Evolutionary conservation across 2,113 vertebrate species (phyloP), one percentile per base, ranked within the genome.

Genomic region (Elanoides forficatus): DNA sequence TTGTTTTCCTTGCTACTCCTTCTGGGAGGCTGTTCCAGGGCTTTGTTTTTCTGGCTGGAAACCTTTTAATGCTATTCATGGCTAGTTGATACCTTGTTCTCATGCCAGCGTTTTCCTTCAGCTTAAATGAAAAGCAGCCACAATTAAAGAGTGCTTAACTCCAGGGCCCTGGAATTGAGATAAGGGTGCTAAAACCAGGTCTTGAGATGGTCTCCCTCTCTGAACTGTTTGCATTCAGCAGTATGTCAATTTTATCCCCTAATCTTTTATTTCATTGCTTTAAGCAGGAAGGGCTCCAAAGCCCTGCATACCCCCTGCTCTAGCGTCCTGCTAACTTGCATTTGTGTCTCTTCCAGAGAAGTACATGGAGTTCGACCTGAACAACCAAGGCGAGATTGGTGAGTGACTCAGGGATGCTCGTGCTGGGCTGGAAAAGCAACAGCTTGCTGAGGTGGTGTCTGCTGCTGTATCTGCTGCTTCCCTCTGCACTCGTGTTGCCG

Each of bases 331-430:
- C 89, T 98, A 81, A 98, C 29, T 26, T n/a, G 19, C 75, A 89
- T 94, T 62, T 96, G 55, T 95, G 52, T 98, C 78, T 98, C 96
- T 98, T 98, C 75, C 98, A 99, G 99, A 99, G 98, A 99, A 99
- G 97, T 99, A 99, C 95, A 98, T 99, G 95, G 99, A 99, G 92
- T 99, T 99, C 96, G 99, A 99, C 98, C 98, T 99, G 84, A 99
- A 99, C 58, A 99, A 99, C 79, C 98, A 99, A 96, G 99, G 99
- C 45, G 99, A 99, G 79, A 99, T 99, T 16, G 99, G 99, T 99
- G 97, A 99, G 99, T 99, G 95, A 11, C 29, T 88, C 32, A 3
- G 27, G 42, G 72, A 38, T 48, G 21, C 53, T 66, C 45, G 26
- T 72, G 27, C 26, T 75, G 59, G 26, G 17, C 67, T 81, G 73